phyloP scores from a whole-genome alignment of 2,888 invertebrate species.

The Campoplex nolae region DNA sequence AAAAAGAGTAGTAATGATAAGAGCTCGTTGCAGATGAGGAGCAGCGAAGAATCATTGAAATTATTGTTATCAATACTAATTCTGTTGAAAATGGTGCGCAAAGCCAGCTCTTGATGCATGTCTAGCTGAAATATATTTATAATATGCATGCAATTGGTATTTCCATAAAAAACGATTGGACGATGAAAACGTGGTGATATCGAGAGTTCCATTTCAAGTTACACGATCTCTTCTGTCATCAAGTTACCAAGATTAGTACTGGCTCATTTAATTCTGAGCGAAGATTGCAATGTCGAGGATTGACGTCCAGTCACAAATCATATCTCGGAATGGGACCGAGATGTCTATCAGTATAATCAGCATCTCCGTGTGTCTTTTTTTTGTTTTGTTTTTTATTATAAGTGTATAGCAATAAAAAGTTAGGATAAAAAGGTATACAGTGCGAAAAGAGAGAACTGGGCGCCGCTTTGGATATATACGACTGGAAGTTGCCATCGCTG shows the following conservation, averaged over 20 bases:
- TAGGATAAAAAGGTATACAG: conserved; percentile 7
- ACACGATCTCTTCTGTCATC: not conserved
- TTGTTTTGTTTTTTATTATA: not conserved
- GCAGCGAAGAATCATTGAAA: not conserved
- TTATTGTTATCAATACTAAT: not conserved
- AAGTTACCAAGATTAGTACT: not conserved
- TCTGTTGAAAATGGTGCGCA: not conserved
- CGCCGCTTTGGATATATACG: conserved; percentile 75
- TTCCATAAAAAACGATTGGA: not conserved
- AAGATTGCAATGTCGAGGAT: conserved; percentile 1
- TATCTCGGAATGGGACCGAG: conserved; percentile 7
- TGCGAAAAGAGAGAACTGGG: conserved; percentile 34
- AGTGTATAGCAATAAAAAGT: conserved; percentile 8
- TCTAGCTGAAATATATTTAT: not conserved
- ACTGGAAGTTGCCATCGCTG: conserved; percentile 78
- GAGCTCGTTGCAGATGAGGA: not conserved
- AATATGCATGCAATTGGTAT: not conserved
- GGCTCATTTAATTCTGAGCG: not conserved
- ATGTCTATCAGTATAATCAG: conserved; percentile 22
- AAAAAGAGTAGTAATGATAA: not conserved
- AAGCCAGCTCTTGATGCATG: not conserved
- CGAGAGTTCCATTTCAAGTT: not conserved
- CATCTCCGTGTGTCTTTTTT: not conserved
- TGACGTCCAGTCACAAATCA: conserved; percentile 5
- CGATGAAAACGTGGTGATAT: not conserved